Base-by-base conservation (phyloP, 1,140 invertebrate genomes). In the Lysiphlebus fabarum region DNA sequence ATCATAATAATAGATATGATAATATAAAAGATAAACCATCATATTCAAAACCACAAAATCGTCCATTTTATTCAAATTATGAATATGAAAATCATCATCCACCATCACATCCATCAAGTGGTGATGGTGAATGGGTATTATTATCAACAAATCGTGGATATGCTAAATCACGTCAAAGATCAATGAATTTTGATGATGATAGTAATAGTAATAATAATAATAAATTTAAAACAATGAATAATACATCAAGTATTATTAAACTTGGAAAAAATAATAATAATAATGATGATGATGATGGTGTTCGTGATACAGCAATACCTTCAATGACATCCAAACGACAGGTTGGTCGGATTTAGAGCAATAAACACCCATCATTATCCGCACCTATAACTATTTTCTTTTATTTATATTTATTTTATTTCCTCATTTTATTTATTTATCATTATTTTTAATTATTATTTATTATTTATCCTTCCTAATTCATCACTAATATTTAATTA, bases 111-210 rank as follows among this genome's bases (percentile, higher is more conserved):
- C 86, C 87, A 3, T 77, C 79, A 0, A 82, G 81, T 61, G 85
- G 86, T 2, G 85, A 90, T 58, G 89, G 89, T 0, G 84, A 89
- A 57, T 91, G 89, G 89, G 83, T 91, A 3, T 74, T 91, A 0
- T 69, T 91, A 6, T 90, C 89, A 0, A 89, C 87, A 2, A 90
- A 88, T 8, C 87, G 88, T 73, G 89, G 88, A 8, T 90, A 89
- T 51, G 79, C 81, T 0, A 76, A 81, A 43, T 75, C 81, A 5
- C 71, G 74, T 8, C 77, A 76, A 49, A 70, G 74, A 48, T 78
- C 76, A 1, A 73, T 75, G 63, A 80, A 82, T 71, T 67, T 72
- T 67, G 66, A 82, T 74, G 76, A 9, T 77, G 81, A 69, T 62
- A 81, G 77, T 7, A 56, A 8, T 77, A 67, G 50, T 70, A 65